Conservation (phyloP, 2,113 vertebrate species). For the Plecotus auritus region DNA sequence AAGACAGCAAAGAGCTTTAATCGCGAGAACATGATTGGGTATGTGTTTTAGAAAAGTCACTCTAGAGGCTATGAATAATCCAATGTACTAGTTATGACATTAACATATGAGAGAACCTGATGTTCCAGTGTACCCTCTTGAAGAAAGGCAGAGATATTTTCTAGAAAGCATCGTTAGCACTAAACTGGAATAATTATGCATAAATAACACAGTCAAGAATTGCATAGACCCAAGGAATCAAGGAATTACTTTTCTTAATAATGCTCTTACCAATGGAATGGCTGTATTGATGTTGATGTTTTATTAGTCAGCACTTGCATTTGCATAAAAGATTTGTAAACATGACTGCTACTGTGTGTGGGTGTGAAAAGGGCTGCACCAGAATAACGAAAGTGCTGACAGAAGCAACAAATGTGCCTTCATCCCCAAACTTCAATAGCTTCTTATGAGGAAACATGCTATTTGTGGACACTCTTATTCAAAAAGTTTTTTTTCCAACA, state of each 20-base stretch:
- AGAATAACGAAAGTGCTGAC: neutral
- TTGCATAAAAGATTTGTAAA: slow-evolving; percentile 79
- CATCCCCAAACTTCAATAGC: neutral
- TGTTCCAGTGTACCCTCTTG: neutral
- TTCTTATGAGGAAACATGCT: neutral
- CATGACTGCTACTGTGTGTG: slow-evolving; percentile 70
- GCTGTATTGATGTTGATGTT: slow-evolving; percentile 57
- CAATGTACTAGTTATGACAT: neutral
- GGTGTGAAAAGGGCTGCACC: slow-evolving; percentile 16
- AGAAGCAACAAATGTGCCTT: neutral
- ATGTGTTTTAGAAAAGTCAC: neutral
- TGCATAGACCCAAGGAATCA: slow-evolving; percentile 73
- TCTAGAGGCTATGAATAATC: neutral
- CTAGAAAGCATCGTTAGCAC: neutral
- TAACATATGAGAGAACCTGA: neutral
- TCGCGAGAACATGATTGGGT: neutral
- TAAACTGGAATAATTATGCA: neutral
- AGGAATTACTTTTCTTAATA: slow-evolving; percentile 71
- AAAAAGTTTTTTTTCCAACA: neutral
- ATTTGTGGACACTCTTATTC: neutral
- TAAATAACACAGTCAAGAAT: neutral
- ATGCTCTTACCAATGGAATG: slow-evolving; percentile 78
- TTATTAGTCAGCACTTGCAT: slow-evolving; percentile 22
- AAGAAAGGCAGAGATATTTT: neutral
- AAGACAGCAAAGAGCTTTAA: neutral